phyloP scores from a whole-genome alignment of 2,113 vertebrate species.

The Manacus vitellinus region DNA sequence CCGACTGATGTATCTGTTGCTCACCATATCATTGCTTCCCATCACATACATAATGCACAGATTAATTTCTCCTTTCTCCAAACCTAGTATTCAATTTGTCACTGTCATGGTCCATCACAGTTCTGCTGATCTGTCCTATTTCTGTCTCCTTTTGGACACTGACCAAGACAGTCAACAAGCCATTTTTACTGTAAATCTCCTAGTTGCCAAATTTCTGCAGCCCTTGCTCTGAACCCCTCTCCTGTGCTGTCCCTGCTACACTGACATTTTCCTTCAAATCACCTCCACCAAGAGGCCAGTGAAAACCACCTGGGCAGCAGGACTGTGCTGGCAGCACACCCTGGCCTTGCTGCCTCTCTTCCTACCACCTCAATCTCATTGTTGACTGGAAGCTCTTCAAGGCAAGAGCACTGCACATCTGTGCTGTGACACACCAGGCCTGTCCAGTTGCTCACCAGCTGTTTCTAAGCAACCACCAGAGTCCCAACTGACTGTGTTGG shows the following conservation, averaged over 20 bases:
- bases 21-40: background rate
- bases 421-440: background rate
- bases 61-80: background rate
- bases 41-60: background rate
- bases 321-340: background rate
- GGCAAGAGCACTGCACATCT: background rate
- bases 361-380: background rate
- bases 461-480: background rate
- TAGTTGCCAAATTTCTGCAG: background rate
- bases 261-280: background rate
- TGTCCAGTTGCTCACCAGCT: background rate
- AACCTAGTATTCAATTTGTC: background rate
- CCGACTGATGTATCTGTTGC: conserved; percentile 4
- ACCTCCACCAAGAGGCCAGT: background rate
- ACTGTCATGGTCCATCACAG: background rate
- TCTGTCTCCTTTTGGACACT: background rate
- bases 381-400: background rate
- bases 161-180: background rate
- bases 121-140: background rate
- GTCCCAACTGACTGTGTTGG: background rate
- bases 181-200: background rate
- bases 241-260: background rate
- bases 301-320: background rate
- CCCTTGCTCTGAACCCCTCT: background rate
- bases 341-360: background rate